A percentile compares a stretch with the other conserved stretches of the same genome.
These are phyloP conservation scores for Homarus americanus DNA, from an alignment of 1,140 invertebrate species.

Conservation along the genomic window DNA sequence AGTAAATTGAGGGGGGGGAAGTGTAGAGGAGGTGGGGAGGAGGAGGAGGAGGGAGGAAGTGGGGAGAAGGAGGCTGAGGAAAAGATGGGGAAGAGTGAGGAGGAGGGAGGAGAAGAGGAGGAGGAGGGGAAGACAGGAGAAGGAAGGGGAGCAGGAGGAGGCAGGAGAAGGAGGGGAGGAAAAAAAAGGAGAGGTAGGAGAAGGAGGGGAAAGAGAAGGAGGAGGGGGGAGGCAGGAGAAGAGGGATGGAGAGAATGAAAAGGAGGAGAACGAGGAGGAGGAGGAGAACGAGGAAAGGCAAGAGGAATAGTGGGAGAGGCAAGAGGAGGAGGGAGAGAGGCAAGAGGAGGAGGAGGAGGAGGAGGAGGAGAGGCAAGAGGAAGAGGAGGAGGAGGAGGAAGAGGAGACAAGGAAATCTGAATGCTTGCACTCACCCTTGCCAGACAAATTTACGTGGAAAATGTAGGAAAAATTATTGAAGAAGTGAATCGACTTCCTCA, in stretches of 20 bases:
- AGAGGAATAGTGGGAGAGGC: not conserved
- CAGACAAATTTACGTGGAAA: not conserved
- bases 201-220: slow-evolving; percentile 4
- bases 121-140: not conserved
- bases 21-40: not conserved
- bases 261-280: not conserved
- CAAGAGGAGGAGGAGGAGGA: too few species aligned
- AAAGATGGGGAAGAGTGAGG: not conserved
- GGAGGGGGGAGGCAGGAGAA: slow-evolving; percentile 9
- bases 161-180: not conserved
- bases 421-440: not conserved
- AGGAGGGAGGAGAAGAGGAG: not conserved
- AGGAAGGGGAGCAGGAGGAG: not conserved
- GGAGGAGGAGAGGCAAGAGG: not conserved
- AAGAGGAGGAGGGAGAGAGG: not conserved
- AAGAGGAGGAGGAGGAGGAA: not conserved
- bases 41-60: not conserved
- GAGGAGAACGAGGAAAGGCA: too few species aligned
- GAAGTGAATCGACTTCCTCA: not conserved
- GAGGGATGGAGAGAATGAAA: not conserved
- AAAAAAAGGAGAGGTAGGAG: not conserved
- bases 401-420: not conserved
- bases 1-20: too few species aligned
- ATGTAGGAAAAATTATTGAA: not conserved
- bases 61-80: not conserved